Conservation (phyloP, 2,888 invertebrate genomes). For the Achlya flavicornis region DNA sequence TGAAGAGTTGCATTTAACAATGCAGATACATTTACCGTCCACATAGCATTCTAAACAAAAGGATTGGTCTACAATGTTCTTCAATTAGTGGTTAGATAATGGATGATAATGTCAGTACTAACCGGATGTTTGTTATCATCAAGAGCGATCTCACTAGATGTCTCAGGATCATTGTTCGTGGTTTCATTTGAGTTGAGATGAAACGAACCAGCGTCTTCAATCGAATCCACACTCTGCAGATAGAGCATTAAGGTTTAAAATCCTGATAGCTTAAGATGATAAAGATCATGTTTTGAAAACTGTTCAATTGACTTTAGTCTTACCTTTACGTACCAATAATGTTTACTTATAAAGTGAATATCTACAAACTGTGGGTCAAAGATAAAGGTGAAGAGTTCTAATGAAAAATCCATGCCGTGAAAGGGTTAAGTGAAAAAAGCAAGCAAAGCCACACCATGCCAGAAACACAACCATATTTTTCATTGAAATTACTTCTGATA, state of each 20-base stretch:
- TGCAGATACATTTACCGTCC: not conserved
- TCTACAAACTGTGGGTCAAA: conserved; percentile 10
- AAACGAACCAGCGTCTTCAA: conserved; percentile 90
- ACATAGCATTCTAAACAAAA: not conserved
- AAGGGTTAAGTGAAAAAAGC: conserved; percentile 39
- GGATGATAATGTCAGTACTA: conserved; percentile 32
- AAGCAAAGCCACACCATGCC: conserved; percentile 45
- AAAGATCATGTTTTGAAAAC: not conserved
- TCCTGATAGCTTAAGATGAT: not conserved
- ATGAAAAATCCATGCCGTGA: conserved; percentile 31
- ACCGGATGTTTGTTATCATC: conserved; percentile 89
- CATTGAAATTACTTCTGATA: not conserved
- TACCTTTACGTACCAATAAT: conserved; percentile 5
- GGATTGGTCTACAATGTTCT: not conserved
- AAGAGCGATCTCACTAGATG: conserved; percentile 87
- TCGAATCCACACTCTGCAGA: conserved; percentile 92
- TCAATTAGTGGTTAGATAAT: not conserved
- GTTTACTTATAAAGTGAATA: not conserved
- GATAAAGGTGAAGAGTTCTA: conserved; percentile 16
- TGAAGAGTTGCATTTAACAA: not conserved
- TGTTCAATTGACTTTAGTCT: not conserved
- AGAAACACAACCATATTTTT: not conserved
- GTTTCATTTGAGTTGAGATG: conserved; percentile 89
- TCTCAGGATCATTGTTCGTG: conserved; percentile 87
- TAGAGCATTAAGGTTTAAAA: conserved; percentile 25